phyloP scores from a whole-genome alignment of 2,797 vertebrate species.

The Megalops cyprinoides region DNA sequence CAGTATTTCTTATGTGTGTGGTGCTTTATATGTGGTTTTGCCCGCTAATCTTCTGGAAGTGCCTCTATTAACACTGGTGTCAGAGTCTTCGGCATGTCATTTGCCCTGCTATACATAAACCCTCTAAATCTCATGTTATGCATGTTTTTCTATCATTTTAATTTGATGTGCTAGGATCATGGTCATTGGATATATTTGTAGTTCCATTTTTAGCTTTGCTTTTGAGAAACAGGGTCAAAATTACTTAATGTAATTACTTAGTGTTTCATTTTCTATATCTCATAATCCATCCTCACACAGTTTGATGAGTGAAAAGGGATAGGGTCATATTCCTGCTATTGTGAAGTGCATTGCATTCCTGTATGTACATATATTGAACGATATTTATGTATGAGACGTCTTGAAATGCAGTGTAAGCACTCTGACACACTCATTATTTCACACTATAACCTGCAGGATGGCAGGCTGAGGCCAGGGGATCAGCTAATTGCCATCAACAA shows the following conservation, averaged over 20 bases:
- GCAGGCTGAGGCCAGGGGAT: slow-evolving; percentile 84
- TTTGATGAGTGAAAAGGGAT: neutral
- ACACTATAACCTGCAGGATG: slow-evolving; percentile 71
- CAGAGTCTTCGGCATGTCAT: neutral
- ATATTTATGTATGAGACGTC: neutral
- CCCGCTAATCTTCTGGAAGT: no score
- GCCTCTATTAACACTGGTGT: neutral
- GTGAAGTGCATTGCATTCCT: neutral
- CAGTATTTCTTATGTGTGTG: no score
- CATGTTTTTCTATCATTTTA: slow-evolving; percentile 31
- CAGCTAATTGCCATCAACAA: slow-evolving; percentile 88
- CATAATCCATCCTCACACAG: neutral
- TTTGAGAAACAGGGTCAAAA: neutral
- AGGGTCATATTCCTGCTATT: neutral
- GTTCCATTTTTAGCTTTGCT: slow-evolving; percentile 11
- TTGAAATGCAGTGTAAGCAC: neutral
- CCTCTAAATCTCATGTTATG: slow-evolving; percentile 54
- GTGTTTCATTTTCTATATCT: neutral
- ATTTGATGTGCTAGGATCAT: slow-evolving; percentile 21
- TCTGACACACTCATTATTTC: neutral
- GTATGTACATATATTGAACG: neutral
- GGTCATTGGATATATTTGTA: slow-evolving; percentile 7
- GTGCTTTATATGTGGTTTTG: no score
- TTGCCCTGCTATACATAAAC: neutral
- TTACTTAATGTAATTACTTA: no score